Percentiles rank a stretch among this genome's conserved stretches.
phyloP scores from a whole-genome alignment of 2,888 invertebrate species.

The Phaonia tiefii region DNA sequence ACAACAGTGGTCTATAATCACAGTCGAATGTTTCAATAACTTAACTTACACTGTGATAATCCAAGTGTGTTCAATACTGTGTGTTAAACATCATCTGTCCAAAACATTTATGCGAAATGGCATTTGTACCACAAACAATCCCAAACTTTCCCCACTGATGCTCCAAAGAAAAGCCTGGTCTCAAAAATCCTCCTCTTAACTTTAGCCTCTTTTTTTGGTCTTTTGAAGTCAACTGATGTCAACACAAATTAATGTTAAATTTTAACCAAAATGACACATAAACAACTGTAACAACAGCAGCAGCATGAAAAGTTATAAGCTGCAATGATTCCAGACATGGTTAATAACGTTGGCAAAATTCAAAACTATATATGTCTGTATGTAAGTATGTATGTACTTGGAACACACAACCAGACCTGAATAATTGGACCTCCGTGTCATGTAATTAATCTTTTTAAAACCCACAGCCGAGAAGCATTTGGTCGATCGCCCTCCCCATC shows the following conservation, averaged over 20 bases:
- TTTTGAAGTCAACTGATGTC: slow-evolving; percentile 19
- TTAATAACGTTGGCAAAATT: slow-evolving; percentile 13
- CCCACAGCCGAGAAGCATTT: neutral
- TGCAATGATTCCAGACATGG: slow-evolving; percentile 16
- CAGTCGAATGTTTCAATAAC: no score
- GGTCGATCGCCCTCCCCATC: neutral
- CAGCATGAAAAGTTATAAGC: neutral
- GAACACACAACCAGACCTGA: slow-evolving; percentile 19
- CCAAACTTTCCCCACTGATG: no score
- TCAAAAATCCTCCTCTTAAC: no score
- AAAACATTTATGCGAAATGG: no score
- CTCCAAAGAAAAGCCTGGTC: no score
- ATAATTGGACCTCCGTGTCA: slow-evolving; percentile 38
- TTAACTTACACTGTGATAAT: no score
- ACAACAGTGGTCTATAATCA: no score
- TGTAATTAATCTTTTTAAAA: slow-evolving; percentile 19
- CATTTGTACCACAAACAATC: no score
- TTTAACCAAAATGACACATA: slow-evolving; percentile 2
- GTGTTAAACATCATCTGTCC: no score
- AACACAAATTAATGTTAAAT: slow-evolving; percentile 14
- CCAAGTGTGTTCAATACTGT: no score
- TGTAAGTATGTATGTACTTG: no score
- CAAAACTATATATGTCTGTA: no score
- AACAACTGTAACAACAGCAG: neutral
- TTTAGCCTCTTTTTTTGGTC: neutral